Evolutionary conservation across 2,888 invertebrate species (phyloP).

Genomic region (Eustalomyia histrio): DNA sequence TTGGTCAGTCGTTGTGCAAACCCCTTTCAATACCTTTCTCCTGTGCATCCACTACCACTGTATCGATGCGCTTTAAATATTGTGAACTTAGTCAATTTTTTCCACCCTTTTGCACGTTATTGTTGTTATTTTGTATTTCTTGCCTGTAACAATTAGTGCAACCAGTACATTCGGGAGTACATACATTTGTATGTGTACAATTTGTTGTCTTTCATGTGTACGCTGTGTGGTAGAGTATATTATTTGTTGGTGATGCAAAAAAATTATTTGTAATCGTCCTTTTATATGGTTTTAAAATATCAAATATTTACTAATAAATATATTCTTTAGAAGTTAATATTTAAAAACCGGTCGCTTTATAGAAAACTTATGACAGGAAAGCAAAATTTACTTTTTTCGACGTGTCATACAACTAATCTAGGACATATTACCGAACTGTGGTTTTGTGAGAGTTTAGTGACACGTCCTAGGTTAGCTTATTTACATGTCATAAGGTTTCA

Average conservation of each 20-base stretch:
- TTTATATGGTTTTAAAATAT: too few species aligned
- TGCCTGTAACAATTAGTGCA: conserved; percentile 66
- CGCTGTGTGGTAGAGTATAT: conserved; percentile 38
- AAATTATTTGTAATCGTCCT: background rate
- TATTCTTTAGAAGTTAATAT: too few species aligned
- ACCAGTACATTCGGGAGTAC: conserved; percentile 36
- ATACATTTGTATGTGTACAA: conserved; percentile 36
- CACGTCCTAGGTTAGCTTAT: too few species aligned
- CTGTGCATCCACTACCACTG: conserved; percentile 33
- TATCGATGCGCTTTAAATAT: conserved; percentile 63
- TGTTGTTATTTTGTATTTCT: conserved; percentile 52
- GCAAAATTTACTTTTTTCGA: too few species aligned
- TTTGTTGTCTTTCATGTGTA: conserved; percentile 54
- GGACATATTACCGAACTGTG: too few species aligned
- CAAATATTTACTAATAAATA: too few species aligned
- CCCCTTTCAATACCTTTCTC: conserved; percentile 23
- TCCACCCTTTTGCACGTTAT: conserved; percentile 43
- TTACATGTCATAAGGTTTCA: too few species aligned
- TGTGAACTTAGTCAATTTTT: conserved; percentile 35
- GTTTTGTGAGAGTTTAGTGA: too few species aligned
- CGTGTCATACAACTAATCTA: too few species aligned
- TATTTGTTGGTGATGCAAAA: conserved; percentile 31
- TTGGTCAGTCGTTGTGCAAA: conserved; percentile 48
- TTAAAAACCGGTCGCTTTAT: too few species aligned
- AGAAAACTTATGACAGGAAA: too few species aligned